Base-by-base conservation (phyloP, 37 sponge, comb jelly and placozoan genomes). In the Corticium candelabrum region DNA sequence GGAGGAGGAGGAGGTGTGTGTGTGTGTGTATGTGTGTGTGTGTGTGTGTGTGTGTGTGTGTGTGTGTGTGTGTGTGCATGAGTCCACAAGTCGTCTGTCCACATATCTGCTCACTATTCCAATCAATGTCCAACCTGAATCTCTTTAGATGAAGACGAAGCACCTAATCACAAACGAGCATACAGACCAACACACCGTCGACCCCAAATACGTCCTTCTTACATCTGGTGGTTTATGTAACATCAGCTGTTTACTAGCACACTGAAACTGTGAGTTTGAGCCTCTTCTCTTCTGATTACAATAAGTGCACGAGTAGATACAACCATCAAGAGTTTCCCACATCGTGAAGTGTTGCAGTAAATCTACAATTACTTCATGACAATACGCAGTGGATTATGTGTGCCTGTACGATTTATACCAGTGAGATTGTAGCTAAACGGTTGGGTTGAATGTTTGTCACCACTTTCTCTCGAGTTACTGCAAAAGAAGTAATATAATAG, bases 91-190 rank as follows among this genome's bases (percentile, higher is more conserved):
- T n/a, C n/a, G n/a, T n/a, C n/a, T n/a, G n/a, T n/a, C n/a, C n/a
- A n/a, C n/a, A n/a, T n/a, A n/a, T n/a, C n/a, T n/a, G n/a, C n/a
- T n/a, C n/a, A n/a, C n/a, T n/a, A n/a, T n/a, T n/a, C n/a, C n/a
- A n/a, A n/a, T n/a, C n/a, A n/a, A n/a, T n/a, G n/a, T 50, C 68
- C 35, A 3, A 88, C 89, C 86, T 79, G 74, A 91, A 91, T 38
- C 92, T 78, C 79, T 91, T 91, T 50, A 91, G 67, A 43, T 91
- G 92, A 3, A 91, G 71, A 27, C 92, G 40, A 0, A 91, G 79
- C 3, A 89, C 90, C 83, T 89, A 40, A 0, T 37, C 56, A 21
- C 74, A 34, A 15, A 37, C 37, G 11, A 34, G 34, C 3, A 79
- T 0, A 21, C 7, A 72, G 43, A 80, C 41, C 40, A 4, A 62